These are phyloP conservation scores for Enoplosus armatus DNA, from an alignment of 2,797 vertebrate species.

Conservation along the genomic window DNA sequence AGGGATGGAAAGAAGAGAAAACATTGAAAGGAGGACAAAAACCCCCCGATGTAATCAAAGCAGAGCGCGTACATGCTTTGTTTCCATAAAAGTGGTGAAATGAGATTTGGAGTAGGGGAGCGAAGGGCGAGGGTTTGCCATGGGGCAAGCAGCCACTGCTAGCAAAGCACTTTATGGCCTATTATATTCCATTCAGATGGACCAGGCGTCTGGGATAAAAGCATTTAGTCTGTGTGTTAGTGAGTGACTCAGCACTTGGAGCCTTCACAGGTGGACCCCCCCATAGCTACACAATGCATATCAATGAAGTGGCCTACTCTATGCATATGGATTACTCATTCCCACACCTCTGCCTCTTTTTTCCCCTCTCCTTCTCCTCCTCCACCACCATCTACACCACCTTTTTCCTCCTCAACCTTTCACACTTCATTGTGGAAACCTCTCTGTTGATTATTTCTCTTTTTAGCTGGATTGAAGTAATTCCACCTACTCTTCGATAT, in stretches of 20 bases:
- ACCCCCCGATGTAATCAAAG: constrained; percentile 65
- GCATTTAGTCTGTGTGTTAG: constrained; percentile 78
- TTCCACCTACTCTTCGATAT: constrained; percentile 34
- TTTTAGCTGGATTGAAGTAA: constrained; percentile 36
- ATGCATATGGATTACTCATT: constrained; percentile 62
- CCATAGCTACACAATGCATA: constrained; percentile 78
- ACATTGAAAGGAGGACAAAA: constrained; percentile 24
- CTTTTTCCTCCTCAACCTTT: constrained; percentile 44
- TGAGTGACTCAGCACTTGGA: constrained; percentile 82
- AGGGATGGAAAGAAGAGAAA: constrained; percentile 50
- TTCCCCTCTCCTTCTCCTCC: constrained; percentile 2
- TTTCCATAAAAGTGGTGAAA: constrained; percentile 73
- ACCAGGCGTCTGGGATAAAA: constrained; percentile 80
- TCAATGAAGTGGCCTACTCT: constrained; percentile 73
- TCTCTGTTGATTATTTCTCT: constrained; percentile 37
- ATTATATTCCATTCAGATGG: constrained; percentile 84
- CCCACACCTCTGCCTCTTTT: constrained; percentile 43
- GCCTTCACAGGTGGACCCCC: constrained; percentile 76
- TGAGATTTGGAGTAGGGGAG: constrained; percentile 73
- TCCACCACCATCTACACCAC: constrained; percentile 29
- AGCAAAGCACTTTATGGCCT: constrained; percentile 80
- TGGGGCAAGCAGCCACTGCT: constrained; percentile 75
- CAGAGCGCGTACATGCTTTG: constrained; percentile 48
- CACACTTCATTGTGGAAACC: constrained; percentile 33
- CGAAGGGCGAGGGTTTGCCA: constrained; percentile 71